Evolutionary conservation across 2,797 vertebrate species (phyloP).

Genomic region (Coracias cyanogaster): DNA sequence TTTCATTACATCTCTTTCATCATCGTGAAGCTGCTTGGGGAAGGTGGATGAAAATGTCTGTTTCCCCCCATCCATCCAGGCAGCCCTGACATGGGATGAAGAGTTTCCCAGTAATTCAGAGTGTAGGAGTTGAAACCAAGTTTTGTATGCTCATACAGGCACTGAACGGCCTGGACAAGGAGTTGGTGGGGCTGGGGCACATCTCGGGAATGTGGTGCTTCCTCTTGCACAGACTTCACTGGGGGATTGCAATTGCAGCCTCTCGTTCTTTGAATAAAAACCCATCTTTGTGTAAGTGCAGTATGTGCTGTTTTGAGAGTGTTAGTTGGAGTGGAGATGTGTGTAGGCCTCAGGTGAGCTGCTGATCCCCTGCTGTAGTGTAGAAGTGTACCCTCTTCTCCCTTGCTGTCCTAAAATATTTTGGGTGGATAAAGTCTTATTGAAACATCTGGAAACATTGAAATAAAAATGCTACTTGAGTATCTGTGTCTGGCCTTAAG

Average conservation of each 20-base stretch:
- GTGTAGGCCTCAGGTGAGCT: neutral
- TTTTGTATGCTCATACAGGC: neutral
- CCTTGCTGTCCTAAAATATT: neutral
- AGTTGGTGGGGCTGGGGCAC: neutral
- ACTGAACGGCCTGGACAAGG: neutral
- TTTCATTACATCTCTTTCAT: conserved; percentile 54
- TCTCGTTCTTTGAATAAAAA: neutral
- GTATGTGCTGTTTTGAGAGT: neutral
- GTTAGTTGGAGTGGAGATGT: neutral
- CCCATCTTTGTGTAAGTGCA: neutral
- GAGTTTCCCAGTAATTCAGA: neutral
- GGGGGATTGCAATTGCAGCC: neutral
- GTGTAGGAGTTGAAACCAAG: neutral
- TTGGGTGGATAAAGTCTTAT: neutral
- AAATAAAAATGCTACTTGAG: neutral
- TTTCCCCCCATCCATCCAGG: neutral
- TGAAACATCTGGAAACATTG: neutral
- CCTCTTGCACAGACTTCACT: neutral
- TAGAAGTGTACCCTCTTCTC: neutral
- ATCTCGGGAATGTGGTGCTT: neutral
- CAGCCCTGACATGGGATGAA: neutral
- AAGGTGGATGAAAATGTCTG: neutral
- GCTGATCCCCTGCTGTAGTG: neutral
- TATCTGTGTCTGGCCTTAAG: neutral
- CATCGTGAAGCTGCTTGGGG: neutral